These are phyloP conservation scores for Nemopilema nomurai DNA, from an alignment of 30 jellyfish, hydroid and myxozoan genomes.

Conservation along the genomic window DNA sequence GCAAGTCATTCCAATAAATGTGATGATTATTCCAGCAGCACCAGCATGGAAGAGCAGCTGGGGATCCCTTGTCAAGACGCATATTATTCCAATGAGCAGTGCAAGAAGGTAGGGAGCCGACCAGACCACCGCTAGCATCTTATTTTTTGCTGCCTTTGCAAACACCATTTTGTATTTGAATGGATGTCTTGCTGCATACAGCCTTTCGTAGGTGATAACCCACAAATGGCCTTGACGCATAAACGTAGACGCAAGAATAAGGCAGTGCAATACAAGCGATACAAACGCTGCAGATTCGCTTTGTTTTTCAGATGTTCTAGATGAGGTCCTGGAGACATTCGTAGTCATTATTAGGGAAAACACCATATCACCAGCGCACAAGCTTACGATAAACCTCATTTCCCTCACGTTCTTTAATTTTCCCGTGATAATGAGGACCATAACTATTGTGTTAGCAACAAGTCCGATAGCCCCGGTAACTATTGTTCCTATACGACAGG, in stretches of 20 bases:
- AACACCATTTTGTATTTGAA: not conserved
- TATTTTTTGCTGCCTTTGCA: not conserved
- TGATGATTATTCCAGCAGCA: not conserved
- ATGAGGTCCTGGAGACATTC: not conserved
- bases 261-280: not conserved
- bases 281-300: not conserved
- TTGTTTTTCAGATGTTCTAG: not conserved
- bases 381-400: not conserved
- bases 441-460: not conserved
- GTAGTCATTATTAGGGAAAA: not conserved
- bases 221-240: not conserved
- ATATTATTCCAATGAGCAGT: not conserved
- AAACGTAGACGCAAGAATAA: not conserved
- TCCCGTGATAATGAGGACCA: not conserved
- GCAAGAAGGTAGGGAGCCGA: not conserved
- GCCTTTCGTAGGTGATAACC: not conserved
- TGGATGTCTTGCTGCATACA: not conserved
- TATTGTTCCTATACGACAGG: not conserved
- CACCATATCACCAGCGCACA: not conserved
- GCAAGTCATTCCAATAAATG: not conserved
- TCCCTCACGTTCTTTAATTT: not conserved
- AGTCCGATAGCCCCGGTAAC: not conserved
- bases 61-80: not conserved
- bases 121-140: not conserved
- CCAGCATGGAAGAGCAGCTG: not conserved